Percentiles rank a stretch among this genome's conserved stretches.
These are phyloP conservation scores for Strongylocentrotus purpuratus DNA, from an alignment of 35 echinoderm and acorn worm genomes.

Conservation along the genomic window DNA sequence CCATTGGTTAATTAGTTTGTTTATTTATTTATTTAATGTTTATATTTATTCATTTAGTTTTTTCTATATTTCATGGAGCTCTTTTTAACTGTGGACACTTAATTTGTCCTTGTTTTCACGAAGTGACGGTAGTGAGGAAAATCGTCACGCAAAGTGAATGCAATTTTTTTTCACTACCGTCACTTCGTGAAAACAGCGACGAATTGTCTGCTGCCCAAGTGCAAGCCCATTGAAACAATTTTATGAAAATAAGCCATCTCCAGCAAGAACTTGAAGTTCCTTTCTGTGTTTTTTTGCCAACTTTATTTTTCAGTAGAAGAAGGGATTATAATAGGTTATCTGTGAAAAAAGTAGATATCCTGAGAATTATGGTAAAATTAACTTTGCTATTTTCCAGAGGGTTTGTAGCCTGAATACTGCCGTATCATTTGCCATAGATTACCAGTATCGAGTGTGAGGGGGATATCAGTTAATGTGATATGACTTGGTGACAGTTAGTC, in stretches of 20 bases:
- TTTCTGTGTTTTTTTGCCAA: not conserved
- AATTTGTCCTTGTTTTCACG: too few species aligned
- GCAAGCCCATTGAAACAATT: not conserved
- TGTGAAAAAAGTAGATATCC: not conserved
- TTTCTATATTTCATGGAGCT: not conserved
- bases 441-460: not conserved
- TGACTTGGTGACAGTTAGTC: not conserved
- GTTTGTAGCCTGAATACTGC: not conserved
- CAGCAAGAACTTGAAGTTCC: not conserved
- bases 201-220: not conserved
- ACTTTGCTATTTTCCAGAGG: not conserved
- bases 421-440: constrained; percentile 12
- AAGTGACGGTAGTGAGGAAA: too few species aligned
- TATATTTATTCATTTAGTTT: too few species aligned
- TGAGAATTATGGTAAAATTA: not conserved
- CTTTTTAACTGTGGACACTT: too few species aligned
- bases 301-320: not conserved
- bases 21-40: too few species aligned
- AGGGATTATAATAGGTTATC: not conserved
- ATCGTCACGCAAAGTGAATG: too few species aligned
- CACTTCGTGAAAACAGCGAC: too few species aligned
- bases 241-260: not conserved
- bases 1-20: too few species aligned
- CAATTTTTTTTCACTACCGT: too few species aligned
- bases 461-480: not conserved